These are phyloP conservation scores for Oenanthe oenanthe DNA, from an alignment of 2,113 vertebrate genomes.

Conservation along the genomic window DNA sequence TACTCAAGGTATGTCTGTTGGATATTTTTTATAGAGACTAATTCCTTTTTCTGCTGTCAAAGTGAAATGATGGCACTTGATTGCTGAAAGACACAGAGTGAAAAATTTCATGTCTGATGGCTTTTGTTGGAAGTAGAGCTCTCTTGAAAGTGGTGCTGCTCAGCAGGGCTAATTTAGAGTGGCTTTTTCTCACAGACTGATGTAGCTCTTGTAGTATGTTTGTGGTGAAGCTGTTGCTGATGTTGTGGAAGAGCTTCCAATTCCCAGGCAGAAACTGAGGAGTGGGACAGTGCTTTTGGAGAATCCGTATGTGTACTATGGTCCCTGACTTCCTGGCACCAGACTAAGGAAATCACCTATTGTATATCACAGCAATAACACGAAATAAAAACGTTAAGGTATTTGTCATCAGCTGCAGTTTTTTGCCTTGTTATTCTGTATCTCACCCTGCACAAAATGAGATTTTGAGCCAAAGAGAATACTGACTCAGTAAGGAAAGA, in stretches of 20 bases:
- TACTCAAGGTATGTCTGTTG: background rate
- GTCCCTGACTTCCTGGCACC: background rate
- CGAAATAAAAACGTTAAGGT: background rate
- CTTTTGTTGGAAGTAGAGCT: background rate
- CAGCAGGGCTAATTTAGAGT: constrained; percentile 13
- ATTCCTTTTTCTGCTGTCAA: constrained; percentile 8
- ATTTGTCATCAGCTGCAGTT: background rate
- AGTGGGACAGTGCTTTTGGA: background rate
- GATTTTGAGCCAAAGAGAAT: background rate
- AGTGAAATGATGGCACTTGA: background rate
- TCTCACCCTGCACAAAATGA: background rate
- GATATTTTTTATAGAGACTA: constrained; percentile 17
- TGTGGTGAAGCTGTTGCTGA: background rate
- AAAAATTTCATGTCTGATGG: background rate
- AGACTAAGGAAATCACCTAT: background rate
- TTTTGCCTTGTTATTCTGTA: background rate
- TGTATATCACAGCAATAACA: background rate
- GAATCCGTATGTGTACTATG: fast-evolving
- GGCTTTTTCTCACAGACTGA: background rate
- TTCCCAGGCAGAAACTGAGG: background rate
- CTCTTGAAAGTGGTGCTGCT: background rate
- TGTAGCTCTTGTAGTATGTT: background rate
- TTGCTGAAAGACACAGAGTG: background rate
- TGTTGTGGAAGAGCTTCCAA: background rate
- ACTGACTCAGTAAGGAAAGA: background rate